These are phyloP conservation scores for Nasonia longicornis DNA, from an alignment of 1,140 invertebrate species.

Conservation along the genomic window DNA sequence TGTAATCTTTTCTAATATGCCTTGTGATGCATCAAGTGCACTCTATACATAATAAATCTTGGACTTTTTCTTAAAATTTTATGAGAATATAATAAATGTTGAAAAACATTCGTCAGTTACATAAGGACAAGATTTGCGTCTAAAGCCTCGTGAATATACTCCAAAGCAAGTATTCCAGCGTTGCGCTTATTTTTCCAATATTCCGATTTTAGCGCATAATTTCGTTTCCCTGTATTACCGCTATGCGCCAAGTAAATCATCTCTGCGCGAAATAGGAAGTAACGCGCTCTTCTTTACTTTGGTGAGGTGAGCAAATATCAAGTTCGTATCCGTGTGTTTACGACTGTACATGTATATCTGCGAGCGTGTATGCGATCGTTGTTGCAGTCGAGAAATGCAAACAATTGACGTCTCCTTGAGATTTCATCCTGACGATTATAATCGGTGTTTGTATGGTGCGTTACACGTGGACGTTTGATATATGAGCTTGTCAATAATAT, in stretches of 20 bases:
- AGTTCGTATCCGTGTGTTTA: neutral
- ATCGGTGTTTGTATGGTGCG: constrained; percentile 35
- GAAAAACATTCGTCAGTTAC: too few species aligned
- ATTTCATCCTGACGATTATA: constrained; percentile 25
- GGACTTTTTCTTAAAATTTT: too few species aligned
- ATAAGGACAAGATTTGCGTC: too few species aligned
- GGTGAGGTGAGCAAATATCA: neutral
- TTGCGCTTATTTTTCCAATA: neutral
- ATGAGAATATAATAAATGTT: too few species aligned
- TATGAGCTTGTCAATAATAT: too few species aligned
- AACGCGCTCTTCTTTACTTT: neutral
- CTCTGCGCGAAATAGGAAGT: neutral
- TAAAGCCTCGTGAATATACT: too few species aligned
- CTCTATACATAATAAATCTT: too few species aligned
- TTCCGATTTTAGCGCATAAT: neutral
- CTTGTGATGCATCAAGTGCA: too few species aligned
- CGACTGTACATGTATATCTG: neutral
- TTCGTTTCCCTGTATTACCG: neutral
- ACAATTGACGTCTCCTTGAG: constrained; percentile 35
- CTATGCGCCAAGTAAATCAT: constrained; percentile 1
- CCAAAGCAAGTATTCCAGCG: too few species aligned
- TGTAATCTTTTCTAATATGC: too few species aligned
- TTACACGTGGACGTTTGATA: constrained; percentile 17
- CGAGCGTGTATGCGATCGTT: constrained; percentile 1
- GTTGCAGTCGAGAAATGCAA: constrained; percentile 37